Evolutionary conservation across 2,888 invertebrate genomes (phyloP), one percentile per base, ranked within the genome.

Genomic region (Heteromyza rotundicornis): DNA sequence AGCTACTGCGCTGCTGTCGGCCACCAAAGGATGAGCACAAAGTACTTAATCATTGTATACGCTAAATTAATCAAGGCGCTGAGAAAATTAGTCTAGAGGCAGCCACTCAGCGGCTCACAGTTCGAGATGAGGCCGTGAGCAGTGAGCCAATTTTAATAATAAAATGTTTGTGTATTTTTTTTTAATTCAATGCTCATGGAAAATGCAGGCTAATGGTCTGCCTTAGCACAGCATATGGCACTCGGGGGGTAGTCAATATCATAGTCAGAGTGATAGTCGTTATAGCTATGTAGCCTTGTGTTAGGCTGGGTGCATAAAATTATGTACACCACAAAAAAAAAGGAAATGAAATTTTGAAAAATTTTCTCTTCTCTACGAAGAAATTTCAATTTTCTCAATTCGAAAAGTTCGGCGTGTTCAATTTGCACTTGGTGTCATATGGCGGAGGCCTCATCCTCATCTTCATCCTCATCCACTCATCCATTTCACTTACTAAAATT

Each of bases 41-140:
- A 75, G 75, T 77, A 78, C 76, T 79, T 79, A 78, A 79, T 79
- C 79, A 79, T 79, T 74, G 72, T 72, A 71, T 70, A 69, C 71
- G 75, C 72, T 74, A 74, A 78, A 78, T 78, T 78, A 78, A 78
- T 78, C 78, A 78, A 77, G 76, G 74, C 69, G 61, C 70, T 71
- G 66, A 65, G 65, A n/a, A 74, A 62, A 63, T 8, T 3, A n/a
- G 40, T 3, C 16, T 40, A 40, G 40, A 40, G 40, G 40, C 40
- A n/a, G 47, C 47, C 20, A 47, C 19, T n/a, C 20, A 5, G 47
- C 47, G 8, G 7, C 47, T 47, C 19, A n/a, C 40, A 14, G 16
- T n/a, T n/a, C 3, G 23, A 16, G 40, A 24, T 8, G 19, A 17
- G 22, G 44, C 54, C 17, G 40, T 14, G 49, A 14, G 49, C 27